These are phyloP conservation scores for Puffinus mauretanicus DNA, from an alignment of 2,113 vertebrate species.

Conservation along the genomic window DNA sequence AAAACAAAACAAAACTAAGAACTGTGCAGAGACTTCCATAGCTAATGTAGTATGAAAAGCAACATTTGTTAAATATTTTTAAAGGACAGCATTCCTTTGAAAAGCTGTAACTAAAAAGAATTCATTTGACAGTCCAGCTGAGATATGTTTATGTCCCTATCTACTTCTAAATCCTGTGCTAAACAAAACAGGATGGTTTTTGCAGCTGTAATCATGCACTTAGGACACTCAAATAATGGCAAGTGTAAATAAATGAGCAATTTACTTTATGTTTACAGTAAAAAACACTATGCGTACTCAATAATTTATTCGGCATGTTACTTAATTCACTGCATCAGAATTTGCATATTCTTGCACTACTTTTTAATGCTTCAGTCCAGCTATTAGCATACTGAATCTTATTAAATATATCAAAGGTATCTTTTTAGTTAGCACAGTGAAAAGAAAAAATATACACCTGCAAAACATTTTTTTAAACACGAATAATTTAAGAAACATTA, in stretches of 20 bases:
- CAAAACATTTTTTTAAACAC: neutral
- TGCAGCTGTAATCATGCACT: neutral
- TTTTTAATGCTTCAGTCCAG: constrained; percentile 12
- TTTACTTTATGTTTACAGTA: neutral
- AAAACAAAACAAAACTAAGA: neutral
- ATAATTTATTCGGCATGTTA: neutral
- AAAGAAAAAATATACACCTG: neutral
- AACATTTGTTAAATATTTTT: neutral
- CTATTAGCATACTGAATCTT: neutral
- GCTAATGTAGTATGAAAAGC: neutral
- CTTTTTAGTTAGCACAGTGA: neutral
- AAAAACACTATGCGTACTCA: neutral
- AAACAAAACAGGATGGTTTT: neutral
- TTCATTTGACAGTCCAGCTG: neutral
- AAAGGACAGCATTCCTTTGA: neutral
- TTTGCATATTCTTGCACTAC: constrained; percentile 15
- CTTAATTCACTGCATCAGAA: neutral
- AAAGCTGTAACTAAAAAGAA: constrained; percentile 23
- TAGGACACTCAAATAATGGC: neutral
- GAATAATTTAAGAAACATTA: neutral
- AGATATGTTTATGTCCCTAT: neutral
- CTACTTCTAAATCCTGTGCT: neutral
- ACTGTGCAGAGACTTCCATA: neutral
- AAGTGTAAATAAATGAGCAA: constrained; percentile 6
- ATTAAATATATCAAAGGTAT: neutral